These are phyloP conservation scores for Nebria ingens DNA, from an alignment of 1,140 invertebrate species.

Conservation along the genomic window DNA sequence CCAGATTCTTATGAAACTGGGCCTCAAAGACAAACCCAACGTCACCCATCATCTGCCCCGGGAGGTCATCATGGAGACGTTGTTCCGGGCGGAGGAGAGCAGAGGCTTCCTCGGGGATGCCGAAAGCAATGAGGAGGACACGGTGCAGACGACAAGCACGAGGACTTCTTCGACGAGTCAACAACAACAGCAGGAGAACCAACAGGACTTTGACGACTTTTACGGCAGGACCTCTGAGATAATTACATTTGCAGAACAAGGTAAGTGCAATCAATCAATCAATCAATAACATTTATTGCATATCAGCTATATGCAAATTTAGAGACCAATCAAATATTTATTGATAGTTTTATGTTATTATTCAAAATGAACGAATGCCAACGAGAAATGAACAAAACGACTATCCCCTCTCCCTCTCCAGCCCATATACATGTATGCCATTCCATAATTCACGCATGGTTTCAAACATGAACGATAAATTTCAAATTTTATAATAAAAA, in stretches of 20 bases:
- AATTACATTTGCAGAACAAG: constrained; percentile 70
- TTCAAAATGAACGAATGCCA: no score
- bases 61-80: constrained; percentile 56
- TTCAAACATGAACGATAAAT: no score
- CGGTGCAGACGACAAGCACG: constrained; percentile 23
- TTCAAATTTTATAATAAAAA: no score
- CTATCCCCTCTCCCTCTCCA: no score
- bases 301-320: no score
- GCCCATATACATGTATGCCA: no score
- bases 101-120: constrained; percentile 25
- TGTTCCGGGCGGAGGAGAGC: constrained; percentile 48
- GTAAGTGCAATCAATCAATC: no score
- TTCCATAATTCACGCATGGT: no score
- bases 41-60: constrained; percentile 53
- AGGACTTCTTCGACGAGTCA: constrained; percentile 21
- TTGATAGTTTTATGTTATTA: constrained; percentile 7
- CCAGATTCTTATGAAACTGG: constrained; percentile 64
- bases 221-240: constrained; percentile 71
- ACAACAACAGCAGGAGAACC: no score
- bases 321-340: no score
- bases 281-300: no score
- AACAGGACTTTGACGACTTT: constrained; percentile 60
- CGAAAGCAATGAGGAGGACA: constrained; percentile 23
- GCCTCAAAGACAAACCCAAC: constrained; percentile 55
- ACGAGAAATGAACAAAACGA: no score